Percentiles rank a stretch among this genome's conserved stretches.
These are phyloP conservation scores for Saccostrea echinata DNA, from an alignment of 1,140 invertebrate genomes.

Conservation along the genomic window DNA sequence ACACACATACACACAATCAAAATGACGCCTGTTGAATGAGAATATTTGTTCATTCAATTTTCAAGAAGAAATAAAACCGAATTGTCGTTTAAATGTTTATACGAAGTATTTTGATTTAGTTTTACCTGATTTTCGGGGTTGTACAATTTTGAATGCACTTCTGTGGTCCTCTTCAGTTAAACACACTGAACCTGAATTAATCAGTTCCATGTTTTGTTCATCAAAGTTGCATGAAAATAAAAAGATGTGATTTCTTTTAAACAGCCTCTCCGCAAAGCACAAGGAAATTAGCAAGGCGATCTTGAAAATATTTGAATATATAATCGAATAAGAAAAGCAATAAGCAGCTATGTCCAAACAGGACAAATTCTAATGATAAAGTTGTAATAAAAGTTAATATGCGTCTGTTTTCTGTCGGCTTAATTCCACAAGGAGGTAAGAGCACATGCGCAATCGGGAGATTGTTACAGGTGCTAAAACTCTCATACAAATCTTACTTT, in stretches of 20 bases:
- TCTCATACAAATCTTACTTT: constrained; percentile 45
- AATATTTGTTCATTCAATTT: no score
- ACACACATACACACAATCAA: no score
- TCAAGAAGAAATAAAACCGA: no score
- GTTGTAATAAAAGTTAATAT: constrained; percentile 46
- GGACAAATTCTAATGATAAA: constrained; percentile 15
- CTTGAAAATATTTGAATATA: constrained; percentile 10
- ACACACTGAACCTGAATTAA: constrained; percentile 2
- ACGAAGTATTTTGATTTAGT: no score
- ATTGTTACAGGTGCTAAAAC: constrained; percentile 49
- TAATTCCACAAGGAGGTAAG: constrained; percentile 37
- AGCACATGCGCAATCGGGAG: constrained; percentile 46
- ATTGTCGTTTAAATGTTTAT: no score
- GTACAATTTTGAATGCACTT: constrained; percentile 48
- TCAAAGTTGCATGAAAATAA: neutral
- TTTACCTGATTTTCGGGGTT: constrained; percentile 39
- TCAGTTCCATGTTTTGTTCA: constrained; percentile 2
- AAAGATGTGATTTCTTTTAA: neutral
- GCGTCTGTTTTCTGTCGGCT: constrained; percentile 45
- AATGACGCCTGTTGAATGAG: no score
- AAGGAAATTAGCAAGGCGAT: neutral
- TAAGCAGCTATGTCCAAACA: constrained; percentile 26
- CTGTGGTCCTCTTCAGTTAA: constrained; percentile 44
- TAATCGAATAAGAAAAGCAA: neutral
- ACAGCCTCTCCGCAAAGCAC: neutral